Evolutionary conservation across 2,113 vertebrate genomes (phyloP), one percentile per base, ranked within the genome.

Genomic region (Notarius quadriscutis): DNA sequence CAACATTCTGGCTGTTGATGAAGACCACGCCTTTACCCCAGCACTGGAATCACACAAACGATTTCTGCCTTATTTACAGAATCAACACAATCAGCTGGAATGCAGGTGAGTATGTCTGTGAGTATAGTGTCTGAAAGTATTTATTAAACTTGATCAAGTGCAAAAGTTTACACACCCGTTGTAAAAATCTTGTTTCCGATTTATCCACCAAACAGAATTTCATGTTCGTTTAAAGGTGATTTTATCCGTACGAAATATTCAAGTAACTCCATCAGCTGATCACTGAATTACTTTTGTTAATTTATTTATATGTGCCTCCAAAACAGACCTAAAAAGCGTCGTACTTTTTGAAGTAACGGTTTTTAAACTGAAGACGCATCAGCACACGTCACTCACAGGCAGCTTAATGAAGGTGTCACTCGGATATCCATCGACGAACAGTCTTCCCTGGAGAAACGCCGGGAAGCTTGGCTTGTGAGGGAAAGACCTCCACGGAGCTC

Each of bases 11-110:
- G 1, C 96, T 96, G 0, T 99, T 99, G 91, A 98, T 90, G 27
- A 99, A 98, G 12, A 99, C 95, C 1, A 97, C 97, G 55, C 98
- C 98, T 92, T 99, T 99, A n/a, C 95, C 95, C 97, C 97, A 99
- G 90, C 96, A 96, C 98, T 99, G 57, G n/a, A 69, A 81, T 25
- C 12, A 41, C 53, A 87, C 7, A 75, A 25, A 80, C 8, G 2
- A 17, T 25, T 41, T 81, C 30, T 41, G 14, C 55, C n/a, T 22
- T 22, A 7, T 41, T 83, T 65, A 69, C 7, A 25, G 41, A 79
- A 27, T 27, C 5, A 78, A 20, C 34, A 15, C 8, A 2, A 30
- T 34, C 17, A 2, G 12, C 4, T 22, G 25, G 83, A 17, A 71
- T 25, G 7, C 55, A 63, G 12, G 22, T 34, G 14, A 58, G n/a